phyloP scores from a whole-genome alignment of 2,888 invertebrate species.

The Yponomeuta plumbellus region DNA sequence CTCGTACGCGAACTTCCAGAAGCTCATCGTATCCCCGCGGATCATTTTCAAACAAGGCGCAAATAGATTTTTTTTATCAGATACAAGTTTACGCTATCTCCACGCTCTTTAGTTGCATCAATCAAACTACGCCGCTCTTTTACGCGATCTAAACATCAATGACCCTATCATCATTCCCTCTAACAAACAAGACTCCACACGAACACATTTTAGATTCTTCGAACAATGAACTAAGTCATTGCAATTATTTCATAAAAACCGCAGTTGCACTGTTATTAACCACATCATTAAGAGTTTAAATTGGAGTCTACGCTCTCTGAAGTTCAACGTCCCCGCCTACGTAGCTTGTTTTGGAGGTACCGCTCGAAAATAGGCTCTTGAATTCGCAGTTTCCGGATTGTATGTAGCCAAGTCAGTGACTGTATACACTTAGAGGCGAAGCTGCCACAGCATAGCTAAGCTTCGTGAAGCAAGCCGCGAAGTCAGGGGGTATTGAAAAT shows the following conservation, averaged over 20 bases:
- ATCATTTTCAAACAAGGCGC: neutral
- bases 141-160: neutral
- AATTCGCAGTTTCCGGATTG: slow-evolving; percentile 9
- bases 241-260: neutral
- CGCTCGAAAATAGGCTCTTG: slow-evolving; percentile 6
- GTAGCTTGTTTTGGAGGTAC: slow-evolving; percentile 12
- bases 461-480: slow-evolving; percentile 3
- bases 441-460: neutral
- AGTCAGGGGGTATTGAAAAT: neutral
- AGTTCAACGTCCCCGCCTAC: slow-evolving; percentile 11
- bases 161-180: neutral
- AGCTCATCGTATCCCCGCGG: neutral
- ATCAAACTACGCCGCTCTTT: neutral
- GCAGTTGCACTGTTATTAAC: slow-evolving; percentile 5
- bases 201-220: neutral
- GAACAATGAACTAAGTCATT: neutral
- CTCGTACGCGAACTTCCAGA: neutral
- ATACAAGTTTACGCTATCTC: neutral
- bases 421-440: slow-evolving; percentile 3
- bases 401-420: neutral
- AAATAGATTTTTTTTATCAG: neutral
- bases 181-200: neutral
- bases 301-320: slow-evolving; percentile 8
- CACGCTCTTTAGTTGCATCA: neutral
- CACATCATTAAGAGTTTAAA: neutral